Conservation (phyloP, 2,113 vertebrate genomes). For the Sapajus apella region DNA sequence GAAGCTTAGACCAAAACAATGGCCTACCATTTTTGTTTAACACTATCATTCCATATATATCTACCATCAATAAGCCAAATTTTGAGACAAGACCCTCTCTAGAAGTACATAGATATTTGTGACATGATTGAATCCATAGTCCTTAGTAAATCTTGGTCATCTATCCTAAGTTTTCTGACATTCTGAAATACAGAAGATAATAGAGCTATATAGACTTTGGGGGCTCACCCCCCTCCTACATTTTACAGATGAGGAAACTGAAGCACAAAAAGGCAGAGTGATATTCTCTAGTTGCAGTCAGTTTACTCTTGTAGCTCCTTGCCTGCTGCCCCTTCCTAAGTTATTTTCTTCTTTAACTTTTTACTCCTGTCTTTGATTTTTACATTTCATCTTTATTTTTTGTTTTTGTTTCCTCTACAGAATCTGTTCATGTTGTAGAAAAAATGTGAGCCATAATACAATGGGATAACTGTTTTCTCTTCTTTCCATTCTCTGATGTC, state of each 20-base stretch:
- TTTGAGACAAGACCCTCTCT: neutral
- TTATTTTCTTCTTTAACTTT: slow-evolving; percentile 10
- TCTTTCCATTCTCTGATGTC: neutral
- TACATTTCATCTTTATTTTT: neutral
- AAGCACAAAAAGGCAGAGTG: neutral
- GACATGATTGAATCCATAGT: neutral
- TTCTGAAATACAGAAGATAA: neutral
- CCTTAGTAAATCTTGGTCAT: neutral
- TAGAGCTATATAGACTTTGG: neutral
- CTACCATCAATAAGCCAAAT: neutral
- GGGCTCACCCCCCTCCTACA: too few relatives aligned
- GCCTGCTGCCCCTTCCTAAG: neutral
- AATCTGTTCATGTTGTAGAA: neutral
- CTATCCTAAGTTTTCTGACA: neutral
- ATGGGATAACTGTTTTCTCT: neutral
- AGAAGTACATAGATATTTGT: neutral
- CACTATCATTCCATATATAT: neutral
- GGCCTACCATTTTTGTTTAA: neutral
- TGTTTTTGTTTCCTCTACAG: neutral
- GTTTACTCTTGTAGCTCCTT: neutral
- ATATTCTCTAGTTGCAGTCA: neutral
- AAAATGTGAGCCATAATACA: neutral
- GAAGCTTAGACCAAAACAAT: neutral
- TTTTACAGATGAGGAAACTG: neutral
- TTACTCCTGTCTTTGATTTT: neutral